Evolutionary conservation across 2,888 invertebrate genomes (phyloP).

Genomic region (Himalopsyche anomala): DNA sequence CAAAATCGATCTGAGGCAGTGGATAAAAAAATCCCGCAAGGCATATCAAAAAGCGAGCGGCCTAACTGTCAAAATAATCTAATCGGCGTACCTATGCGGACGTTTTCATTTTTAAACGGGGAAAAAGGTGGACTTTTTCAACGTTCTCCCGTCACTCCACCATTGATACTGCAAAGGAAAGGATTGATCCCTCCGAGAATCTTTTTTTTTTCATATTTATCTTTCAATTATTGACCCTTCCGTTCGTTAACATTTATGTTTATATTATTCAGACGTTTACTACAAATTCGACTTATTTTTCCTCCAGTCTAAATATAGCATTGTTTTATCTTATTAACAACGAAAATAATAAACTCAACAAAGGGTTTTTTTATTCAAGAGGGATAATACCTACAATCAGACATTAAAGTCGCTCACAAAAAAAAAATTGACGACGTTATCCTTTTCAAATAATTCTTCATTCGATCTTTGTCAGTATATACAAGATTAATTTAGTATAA

Average conservation of each 20-base stretch:
- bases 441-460: no score
- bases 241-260: background rate
- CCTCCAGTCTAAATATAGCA: no score
- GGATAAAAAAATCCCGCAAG: constrained; percentile 31
- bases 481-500: no score
- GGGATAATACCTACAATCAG: no score
- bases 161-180: constrained; percentile 2
- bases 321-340: no score
- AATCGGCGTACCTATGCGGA: constrained; percentile 19
- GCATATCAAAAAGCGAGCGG: constrained; percentile 34
- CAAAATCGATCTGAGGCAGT: constrained; percentile 18
- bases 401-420: no score
- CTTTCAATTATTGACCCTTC: constrained; percentile 23
- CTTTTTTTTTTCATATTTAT: constrained; percentile 28
- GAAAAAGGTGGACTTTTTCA: background rate
- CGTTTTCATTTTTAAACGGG: constrained; percentile 28
- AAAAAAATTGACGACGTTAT: no score
- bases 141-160: background rate
- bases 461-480: no score
- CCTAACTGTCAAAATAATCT: constrained; percentile 30
- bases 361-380: no score
- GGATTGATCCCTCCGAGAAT: background rate
- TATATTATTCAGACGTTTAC: background rate
- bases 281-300: no score
- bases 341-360: no score